These are phyloP conservation scores for Heterotis niloticus DNA, from an alignment of 2,113 vertebrate species.

Conservation along the genomic window DNA sequence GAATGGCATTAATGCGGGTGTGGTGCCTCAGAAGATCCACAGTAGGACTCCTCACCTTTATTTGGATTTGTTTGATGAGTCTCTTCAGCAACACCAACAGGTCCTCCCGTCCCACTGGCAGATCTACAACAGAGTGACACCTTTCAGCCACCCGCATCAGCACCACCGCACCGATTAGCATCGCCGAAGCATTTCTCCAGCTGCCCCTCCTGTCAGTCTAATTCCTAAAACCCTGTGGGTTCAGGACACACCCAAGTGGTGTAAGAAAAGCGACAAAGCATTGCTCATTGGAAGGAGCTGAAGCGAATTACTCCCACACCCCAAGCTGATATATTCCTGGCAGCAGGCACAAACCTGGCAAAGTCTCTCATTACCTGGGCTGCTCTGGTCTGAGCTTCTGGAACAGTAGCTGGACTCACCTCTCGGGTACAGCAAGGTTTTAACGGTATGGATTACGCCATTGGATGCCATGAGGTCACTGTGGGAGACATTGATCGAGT, in stretches of 20 bases:
- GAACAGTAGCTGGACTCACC: slow-evolving; percentile 56
- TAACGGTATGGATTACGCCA: slow-evolving; percentile 88
- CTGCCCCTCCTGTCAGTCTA: neutral
- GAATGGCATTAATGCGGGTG: neutral
- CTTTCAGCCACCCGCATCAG: neutral
- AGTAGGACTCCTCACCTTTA: slow-evolving; percentile 70
- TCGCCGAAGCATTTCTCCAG: neutral
- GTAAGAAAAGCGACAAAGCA: too few species aligned
- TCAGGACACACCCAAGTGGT: too few species aligned
- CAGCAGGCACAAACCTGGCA: neutral
- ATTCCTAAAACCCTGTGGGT: neutral
- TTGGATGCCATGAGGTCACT: slow-evolving; percentile 90
- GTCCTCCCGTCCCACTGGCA: slow-evolving; percentile 83
- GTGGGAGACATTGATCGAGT: slow-evolving; percentile 77
- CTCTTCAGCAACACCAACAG: slow-evolving; percentile 79
- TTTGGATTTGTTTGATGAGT: slow-evolving; percentile 84
- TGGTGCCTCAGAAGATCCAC: too few species aligned
- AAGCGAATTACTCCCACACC: neutral
- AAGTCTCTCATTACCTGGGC: neutral
- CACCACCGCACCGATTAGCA: neutral
- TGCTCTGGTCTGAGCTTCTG: neutral
- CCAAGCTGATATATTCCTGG: neutral
- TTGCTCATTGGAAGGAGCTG: too few species aligned
- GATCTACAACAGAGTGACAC: slow-evolving; percentile 60
- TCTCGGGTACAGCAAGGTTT: slow-evolving; percentile 85